Base-by-base conservation (phyloP, 2,113 vertebrate genomes). In the Phyllostomus discolor region DNA sequence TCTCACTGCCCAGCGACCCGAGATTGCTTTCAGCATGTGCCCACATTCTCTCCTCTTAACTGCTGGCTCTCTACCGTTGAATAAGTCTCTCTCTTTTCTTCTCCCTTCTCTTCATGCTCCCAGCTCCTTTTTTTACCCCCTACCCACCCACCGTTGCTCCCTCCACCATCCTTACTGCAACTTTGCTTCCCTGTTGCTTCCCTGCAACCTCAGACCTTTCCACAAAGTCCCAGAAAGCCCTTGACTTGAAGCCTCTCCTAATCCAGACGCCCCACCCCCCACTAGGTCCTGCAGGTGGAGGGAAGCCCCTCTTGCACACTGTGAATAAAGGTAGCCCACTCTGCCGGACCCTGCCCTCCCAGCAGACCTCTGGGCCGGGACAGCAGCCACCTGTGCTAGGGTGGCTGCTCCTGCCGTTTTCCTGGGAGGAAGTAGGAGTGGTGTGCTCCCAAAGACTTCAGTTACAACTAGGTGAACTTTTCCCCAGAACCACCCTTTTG, bases 261-360 rank as follows among this genome's bases (percentile, higher is more conserved):
- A 0, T 10, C 64, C 0, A 5, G 26, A 46, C 5, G 8, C 31
- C 62, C 28, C 28, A 31, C 31, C 64, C 41, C 5, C 8, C 1
- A 62, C n/a, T 26, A 22, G 28, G 20, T 67, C 50, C 78, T 46
- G 17, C 41, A 7, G 75, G 43, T 26, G 7, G 50, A 4, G 11
- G 5, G 7, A 2, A 28, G 31, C 10, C 50, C 1, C 17, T 2
- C 17, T 20, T 38, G 35, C 33, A 78, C 75, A 52, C 73, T 4
- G 46, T 20, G 10, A 20, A 22, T 17, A 50, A 11, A 7, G 48
- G 75, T 19, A n/a, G 76, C 33, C 22, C 46, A 54, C 1, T 16
- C 0, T 4, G 54, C 62, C 33, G 6, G n/a, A 24, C 1, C 76
- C 35, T 46, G 0, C n/a, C 33, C 59, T n/a, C 38, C 46, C 14